Conservation (phyloP, 2,888 invertebrate genomes). For the Andrena chrysosceles region DNA sequence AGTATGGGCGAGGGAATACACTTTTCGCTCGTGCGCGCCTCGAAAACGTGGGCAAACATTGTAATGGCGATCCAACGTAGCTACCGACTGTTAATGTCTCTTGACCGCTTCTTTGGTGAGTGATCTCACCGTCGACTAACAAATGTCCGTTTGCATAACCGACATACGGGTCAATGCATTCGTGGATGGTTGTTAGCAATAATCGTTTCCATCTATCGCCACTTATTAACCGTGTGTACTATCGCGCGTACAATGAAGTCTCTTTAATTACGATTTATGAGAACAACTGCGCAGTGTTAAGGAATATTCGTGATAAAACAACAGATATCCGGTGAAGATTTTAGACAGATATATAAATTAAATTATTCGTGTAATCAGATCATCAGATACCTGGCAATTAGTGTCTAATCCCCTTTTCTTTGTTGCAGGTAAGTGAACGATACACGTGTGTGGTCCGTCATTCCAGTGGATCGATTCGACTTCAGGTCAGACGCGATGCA, state of each 20-base stretch:
- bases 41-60: constrained; percentile 73
- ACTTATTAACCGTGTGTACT: background rate
- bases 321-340: background rate
- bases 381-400: background rate
- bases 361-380: background rate
- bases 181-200: constrained; percentile 10
- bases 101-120: constrained; percentile 43
- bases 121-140: constrained; percentile 50
- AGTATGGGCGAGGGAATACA: constrained; percentile 43
- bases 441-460: background rate
- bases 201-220: background rate
- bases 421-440: constrained; percentile 70
- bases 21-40: constrained; percentile 56
- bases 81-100: constrained; percentile 68
- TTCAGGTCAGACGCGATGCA: constrained; percentile 43
- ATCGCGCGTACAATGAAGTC: background rate
- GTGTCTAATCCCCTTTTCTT: constrained; percentile 26
- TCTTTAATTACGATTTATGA: background rate
- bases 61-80: constrained; percentile 70
- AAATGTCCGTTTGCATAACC: constrained; percentile 33
- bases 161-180: constrained; percentile 18
- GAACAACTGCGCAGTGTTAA: background rate
- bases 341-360: background rate
- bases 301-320: background rate
- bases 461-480: constrained; percentile 17